Percentiles rank a stretch among this genome's conserved stretches.
These are phyloP conservation scores for Dufourea novaeangliae DNA, from an alignment of 1,140 invertebrate species.

Conservation along the genomic window DNA sequence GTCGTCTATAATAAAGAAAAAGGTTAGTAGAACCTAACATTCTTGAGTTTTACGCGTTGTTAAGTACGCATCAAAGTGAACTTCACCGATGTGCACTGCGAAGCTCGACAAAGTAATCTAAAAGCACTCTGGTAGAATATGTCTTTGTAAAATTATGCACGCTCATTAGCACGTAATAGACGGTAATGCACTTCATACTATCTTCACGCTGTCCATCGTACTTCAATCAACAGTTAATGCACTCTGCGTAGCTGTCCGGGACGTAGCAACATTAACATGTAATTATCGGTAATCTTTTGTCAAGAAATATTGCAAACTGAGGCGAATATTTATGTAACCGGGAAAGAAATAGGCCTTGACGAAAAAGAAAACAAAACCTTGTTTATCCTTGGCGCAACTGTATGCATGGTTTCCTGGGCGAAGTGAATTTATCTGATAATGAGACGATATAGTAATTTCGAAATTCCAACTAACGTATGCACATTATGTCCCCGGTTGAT, in stretches of 20 bases:
- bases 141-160: slow-evolving; percentile 65
- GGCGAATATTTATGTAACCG: not conserved
- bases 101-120: slow-evolving; percentile 47
- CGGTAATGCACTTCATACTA: slow-evolving; percentile 54
- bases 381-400: not conserved
- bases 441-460: not conserved
- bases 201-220: slow-evolving; percentile 48
- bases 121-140: slow-evolving; percentile 49
- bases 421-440: not conserved
- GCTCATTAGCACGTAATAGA: slow-evolving; percentile 64
- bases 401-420: not conserved
- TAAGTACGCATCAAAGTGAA: slow-evolving; percentile 53
- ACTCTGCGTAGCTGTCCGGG: slow-evolving; percentile 39
- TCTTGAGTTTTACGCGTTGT: slow-evolving; percentile 58
- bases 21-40: slow-evolving; percentile 38
- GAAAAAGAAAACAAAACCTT: not conserved
- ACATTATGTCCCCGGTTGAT: not conserved
- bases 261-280: slow-evolving; percentile 5
- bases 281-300: slow-evolving; percentile 11
- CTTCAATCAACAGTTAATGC: slow-evolving; percentile 56
- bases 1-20: slow-evolving; percentile 44
- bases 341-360: not conserved
- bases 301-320: not conserved
- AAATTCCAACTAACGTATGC: not conserved
- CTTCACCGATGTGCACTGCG: slow-evolving; percentile 25